Evolutionary conservation across 2,797 vertebrate species (phyloP).

Genomic region (Ptychadena robeensis): DNA sequence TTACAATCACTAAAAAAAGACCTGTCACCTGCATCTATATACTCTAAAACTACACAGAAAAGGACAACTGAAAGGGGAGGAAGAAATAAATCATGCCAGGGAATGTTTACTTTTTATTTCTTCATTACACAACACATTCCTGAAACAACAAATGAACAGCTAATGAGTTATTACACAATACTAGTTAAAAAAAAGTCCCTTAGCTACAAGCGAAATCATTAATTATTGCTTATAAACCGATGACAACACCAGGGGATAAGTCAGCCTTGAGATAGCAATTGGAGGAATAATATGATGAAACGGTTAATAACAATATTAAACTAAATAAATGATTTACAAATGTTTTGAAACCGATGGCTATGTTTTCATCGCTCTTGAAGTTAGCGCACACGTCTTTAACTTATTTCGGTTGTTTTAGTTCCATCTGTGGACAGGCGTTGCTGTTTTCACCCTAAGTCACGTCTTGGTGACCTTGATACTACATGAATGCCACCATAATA

Average conservation of each 20-base stretch:
- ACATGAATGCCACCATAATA: conserved; percentile 43
- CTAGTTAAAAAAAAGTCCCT: conserved; percentile 24
- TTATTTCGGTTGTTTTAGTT: background rate
- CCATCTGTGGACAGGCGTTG: background rate
- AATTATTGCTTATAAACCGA: conserved; percentile 45
- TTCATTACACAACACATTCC: conserved; percentile 28
- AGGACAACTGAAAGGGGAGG: background rate
- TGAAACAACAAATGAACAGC: background rate
- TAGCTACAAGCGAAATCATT: conserved; percentile 36
- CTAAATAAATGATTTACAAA: background rate
- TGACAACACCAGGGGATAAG: conserved; percentile 48
- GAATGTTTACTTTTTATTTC: background rate
- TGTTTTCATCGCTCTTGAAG: background rate
- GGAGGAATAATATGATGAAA: background rate
- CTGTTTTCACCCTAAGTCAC: conserved; percentile 17
- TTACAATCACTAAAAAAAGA: background rate
- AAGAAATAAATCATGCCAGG: background rate
- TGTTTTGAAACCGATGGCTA: background rate
- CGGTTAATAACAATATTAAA: background rate
- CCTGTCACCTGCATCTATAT: conserved; percentile 5
- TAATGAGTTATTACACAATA: conserved; percentile 20
- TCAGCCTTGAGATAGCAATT: conserved; percentile 12
- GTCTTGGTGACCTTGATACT: conserved; percentile 32
- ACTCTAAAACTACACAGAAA: background rate
- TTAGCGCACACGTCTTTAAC: background rate